Evolutionary conservation across 2,888 invertebrate species (phyloP).

Genomic region (Anticlea derivata): DNA sequence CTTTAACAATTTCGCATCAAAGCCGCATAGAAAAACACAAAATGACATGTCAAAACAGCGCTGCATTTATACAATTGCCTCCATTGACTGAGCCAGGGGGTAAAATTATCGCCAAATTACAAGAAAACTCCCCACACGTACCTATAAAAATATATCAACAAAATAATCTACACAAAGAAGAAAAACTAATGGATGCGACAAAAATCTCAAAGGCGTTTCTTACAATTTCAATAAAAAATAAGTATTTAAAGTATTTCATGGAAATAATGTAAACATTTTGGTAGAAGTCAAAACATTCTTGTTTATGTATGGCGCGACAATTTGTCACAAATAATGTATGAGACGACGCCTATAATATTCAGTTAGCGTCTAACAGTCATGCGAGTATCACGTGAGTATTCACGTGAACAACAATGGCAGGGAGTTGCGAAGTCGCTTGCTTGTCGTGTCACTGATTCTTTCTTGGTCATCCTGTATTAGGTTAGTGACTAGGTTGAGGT

Average conservation of each 20-base stretch:
- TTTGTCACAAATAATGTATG: constrained; percentile 50
- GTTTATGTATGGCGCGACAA: constrained; percentile 44
- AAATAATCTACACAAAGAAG: constrained; percentile 38
- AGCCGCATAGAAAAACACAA: constrained; percentile 48
- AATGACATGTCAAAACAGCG: constrained; percentile 64
- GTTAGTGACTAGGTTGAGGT: too few relatives aligned
- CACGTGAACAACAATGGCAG: too few relatives aligned
- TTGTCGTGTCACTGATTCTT: too few relatives aligned
- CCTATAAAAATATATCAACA: constrained; percentile 52
- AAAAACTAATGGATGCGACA: constrained; percentile 43
- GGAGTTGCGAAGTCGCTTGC: too few relatives aligned
- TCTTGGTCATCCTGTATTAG: too few relatives aligned
- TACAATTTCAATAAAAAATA: constrained; percentile 44
- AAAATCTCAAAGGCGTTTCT: constrained; percentile 37
- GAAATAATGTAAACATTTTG: constrained; percentile 47
- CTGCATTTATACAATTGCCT: constrained; percentile 65
- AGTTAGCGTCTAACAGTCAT: too few relatives aligned
- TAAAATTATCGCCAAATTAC: constrained; percentile 67
- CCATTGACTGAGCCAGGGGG: constrained; percentile 58
- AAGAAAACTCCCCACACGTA: constrained; percentile 54
- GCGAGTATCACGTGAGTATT: too few relatives aligned
- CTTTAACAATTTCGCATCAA: constrained; percentile 30
- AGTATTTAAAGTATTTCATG: constrained; percentile 35
- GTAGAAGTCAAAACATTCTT: constrained; percentile 52
- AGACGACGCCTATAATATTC: constrained; percentile 41